Percentiles rank a stretch among this genome's conserved stretches.
These are phyloP conservation scores for Papilio dardanus DNA, from an alignment of 1,140 invertebrate species.

Conservation along the genomic window DNA sequence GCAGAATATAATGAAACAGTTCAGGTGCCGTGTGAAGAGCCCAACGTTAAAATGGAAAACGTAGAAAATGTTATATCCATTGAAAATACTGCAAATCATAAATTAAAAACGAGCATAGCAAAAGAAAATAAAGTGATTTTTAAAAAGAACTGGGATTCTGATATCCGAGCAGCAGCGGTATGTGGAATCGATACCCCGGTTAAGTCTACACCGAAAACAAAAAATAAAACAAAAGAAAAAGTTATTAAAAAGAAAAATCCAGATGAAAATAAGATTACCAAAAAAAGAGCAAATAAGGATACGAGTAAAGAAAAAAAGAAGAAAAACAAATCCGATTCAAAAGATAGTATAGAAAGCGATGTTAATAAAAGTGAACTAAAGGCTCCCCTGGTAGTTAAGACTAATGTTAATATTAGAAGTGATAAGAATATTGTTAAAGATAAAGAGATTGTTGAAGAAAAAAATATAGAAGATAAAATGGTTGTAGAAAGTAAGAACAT, in stretches of 20 bases:
- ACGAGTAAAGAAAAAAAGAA: conserved; percentile 52
- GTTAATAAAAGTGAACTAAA: conserved; percentile 36
- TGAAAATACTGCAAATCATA: conserved; percentile 30
- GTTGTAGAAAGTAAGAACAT: conserved; percentile 43
- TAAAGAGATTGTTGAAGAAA: conserved; percentile 41
- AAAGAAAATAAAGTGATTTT: conserved; percentile 47
- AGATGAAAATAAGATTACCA: conserved; percentile 29
- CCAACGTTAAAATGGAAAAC: neutral
- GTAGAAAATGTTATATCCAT: conserved; percentile 27
- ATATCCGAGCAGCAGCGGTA: conserved; percentile 57
- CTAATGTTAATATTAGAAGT: conserved; percentile 61
- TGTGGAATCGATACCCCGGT: conserved; percentile 32
- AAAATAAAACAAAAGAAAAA: conserved; percentile 38
- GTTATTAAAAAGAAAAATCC: conserved; percentile 39
- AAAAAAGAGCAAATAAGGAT: conserved; percentile 40
- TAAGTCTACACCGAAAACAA: conserved; percentile 37
- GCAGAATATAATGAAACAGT: neutral
- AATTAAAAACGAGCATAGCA: conserved; percentile 31
- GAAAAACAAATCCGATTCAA: conserved; percentile 42
- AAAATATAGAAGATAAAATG: conserved; percentile 42
- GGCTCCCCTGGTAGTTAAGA: conserved; percentile 46
- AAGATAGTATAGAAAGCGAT: conserved; percentile 34
- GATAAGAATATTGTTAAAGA: conserved; percentile 41
- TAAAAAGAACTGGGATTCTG: conserved; percentile 69
- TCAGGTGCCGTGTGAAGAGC: neutral